Evolutionary conservation across 2,113 vertebrate genomes (phyloP).

Genomic region (Pygoscelis adeliae): DNA sequence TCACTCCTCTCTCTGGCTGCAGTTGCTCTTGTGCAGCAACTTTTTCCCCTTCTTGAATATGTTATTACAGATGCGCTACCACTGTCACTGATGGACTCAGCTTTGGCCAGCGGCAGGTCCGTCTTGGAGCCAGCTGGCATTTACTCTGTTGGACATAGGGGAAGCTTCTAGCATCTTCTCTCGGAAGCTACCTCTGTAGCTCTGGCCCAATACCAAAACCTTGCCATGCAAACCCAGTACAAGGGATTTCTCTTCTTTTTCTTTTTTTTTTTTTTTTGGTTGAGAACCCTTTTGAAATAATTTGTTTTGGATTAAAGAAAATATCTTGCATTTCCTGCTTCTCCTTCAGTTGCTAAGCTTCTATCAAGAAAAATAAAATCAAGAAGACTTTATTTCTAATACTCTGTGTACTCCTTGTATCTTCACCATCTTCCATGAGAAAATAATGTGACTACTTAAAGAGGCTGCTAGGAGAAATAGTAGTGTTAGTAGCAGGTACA

Average conservation of each 20-base stretch:
- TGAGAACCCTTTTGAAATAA: background rate
- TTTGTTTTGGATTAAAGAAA: background rate
- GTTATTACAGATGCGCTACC: background rate
- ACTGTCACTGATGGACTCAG: background rate
- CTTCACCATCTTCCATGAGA: background rate
- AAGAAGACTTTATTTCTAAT: background rate
- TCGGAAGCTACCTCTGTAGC: background rate
- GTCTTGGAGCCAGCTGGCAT: fast-evolving
- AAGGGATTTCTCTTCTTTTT: background rate
- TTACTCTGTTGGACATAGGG: background rate
- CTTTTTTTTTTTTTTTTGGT: too few relatives aligned
- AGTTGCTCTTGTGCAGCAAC: background rate
- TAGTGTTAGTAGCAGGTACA: background rate
- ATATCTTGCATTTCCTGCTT: background rate
- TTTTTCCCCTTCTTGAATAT: background rate
- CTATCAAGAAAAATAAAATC: background rate
- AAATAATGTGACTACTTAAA: background rate
- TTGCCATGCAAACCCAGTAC: background rate
- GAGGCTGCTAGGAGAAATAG: background rate
- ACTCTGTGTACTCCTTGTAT: background rate
- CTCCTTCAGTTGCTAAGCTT: background rate
- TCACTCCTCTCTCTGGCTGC: background rate
- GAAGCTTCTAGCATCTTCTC: background rate
- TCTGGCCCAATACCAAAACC: background rate
- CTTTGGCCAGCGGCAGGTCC: background rate